phyloP scores from a whole-genome alignment of 2,888 invertebrate genomes.

The Piscicola geometra region DNA sequence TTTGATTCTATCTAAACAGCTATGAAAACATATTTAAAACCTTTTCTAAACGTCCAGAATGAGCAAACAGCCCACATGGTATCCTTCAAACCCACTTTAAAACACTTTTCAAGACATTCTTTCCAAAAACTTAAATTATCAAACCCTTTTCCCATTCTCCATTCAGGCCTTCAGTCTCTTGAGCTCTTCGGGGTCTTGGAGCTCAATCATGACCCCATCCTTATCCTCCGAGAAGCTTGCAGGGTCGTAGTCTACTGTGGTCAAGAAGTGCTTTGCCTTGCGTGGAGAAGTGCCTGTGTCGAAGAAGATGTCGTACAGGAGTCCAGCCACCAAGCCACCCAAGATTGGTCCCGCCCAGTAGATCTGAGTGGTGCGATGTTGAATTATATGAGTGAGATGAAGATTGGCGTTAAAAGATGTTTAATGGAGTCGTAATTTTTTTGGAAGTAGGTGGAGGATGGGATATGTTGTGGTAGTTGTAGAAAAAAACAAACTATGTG shows the following conservation, averaged over 20 bases:
- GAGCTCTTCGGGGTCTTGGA: neutral
- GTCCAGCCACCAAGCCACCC: slow-evolving; percentile 48
- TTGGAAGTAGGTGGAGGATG: no score
- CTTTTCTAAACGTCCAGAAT: no score
- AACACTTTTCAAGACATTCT: no score
- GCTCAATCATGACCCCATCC: neutral
- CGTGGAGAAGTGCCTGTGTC: slow-evolving; percentile 47
- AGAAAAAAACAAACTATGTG: no score
- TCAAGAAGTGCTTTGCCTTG: slow-evolving; percentile 45
- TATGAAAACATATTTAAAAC: no score
- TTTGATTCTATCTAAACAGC: no score
- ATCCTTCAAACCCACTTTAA: no score
- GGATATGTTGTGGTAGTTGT: neutral
- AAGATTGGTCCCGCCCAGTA: slow-evolving; percentile 51
- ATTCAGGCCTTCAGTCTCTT: neutral
- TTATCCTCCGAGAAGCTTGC: neutral
- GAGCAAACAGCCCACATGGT: no score
- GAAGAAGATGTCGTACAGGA: slow-evolving; percentile 50
- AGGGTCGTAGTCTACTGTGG: slow-evolving; percentile 45
- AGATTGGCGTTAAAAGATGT: no score
- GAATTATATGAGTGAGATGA: neutral
- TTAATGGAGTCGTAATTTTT: neutral
- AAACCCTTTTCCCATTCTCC: neutral
- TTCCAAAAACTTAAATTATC: neutral
- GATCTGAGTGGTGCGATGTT: slow-evolving; percentile 44